Evolutionary conservation across 2,113 vertebrate species (phyloP), one percentile per base, ranked within the genome.

Genomic region (Genyomyrus donnyi): DNA sequence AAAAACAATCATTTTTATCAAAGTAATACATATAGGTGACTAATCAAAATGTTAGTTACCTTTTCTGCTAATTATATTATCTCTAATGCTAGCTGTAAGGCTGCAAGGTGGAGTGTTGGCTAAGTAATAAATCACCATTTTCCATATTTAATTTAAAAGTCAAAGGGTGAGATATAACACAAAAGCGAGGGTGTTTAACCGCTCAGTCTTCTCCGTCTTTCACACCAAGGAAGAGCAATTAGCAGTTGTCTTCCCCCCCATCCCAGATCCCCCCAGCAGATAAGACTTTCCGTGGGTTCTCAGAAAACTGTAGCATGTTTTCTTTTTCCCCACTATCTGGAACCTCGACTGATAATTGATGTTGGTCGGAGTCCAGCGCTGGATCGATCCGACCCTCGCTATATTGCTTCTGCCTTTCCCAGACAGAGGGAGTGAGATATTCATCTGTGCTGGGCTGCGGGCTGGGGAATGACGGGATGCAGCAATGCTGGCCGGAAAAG

Each of bases 371-470:
- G 88, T 90, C 88, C 39, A 90, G 80, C 49, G 45, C 88, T 19
- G 27, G 90, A 88, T 91, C 90, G 89, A 85, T 92, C 91, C 89
- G 86, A 89, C 91, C 88, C 80, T 90, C 21, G 66, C 84, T 58
- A 89, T 89, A 91, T 91, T 91, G 15, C 90, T 91, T 90, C 56
- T 58, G 90, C 91, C 77, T 85, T 50, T 84, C 21, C 74, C 85
- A 66, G 66, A 90, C 45, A 83, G 52, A 70, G 84, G 62, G 52
- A 91, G 90, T 53, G 74, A 90, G 90, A 93, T 93, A 89, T 46
- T 85, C 91, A 91, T 93, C 91, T 91, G 45, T 50, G 49, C 88
- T 84, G 91, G 91, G 92, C 87, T 48, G 90, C 89, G 91, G 49
- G 84, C 52, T 90, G 52, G 88, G 91, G 90, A 89, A 85, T 89